Base-by-base conservation (phyloP, 2,888 invertebrate genomes). In the Polydrusus tereticollis region DNA sequence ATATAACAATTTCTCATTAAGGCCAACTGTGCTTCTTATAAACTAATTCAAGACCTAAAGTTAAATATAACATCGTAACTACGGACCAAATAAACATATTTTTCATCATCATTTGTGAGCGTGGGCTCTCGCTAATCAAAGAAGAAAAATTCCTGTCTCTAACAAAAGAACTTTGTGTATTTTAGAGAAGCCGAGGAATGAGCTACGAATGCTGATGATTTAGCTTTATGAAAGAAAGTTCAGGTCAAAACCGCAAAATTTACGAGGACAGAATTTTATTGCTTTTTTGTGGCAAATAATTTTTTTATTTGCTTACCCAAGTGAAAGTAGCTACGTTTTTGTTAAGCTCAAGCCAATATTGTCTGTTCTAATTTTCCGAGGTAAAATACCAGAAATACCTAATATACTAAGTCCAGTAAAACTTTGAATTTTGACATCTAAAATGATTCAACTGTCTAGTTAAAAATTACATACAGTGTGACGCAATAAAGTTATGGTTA, bases 41-140 rank as follows among this genome's bases (percentile, higher is more conserved):
- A 38, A 47, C 20, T 21, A 43, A 43, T 38, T 8, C 8, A 43
- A 18, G 21, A 20, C 8, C 20, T 20, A 21, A 47, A 21, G 47
- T 47, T 23, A 47, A 47, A 47, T 41, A 41, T n/a, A n/a, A 41
- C 47, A n/a, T 21, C 12, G 1, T 23, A n/a, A 21, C 10, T 45
- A 10, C 21, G 12, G 5, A 21, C 10, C 47, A 47, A 47, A 47
- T 47, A 47, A 47, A 23, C 23, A 47, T 23, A 47, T 47, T 47
- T 47, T 47, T 47, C 47, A 23, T 47, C 47, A 23, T 47, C 21
- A 47, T 47, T 47, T 47, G 21, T 23, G 23, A 47, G 47, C 47
- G 47, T 21, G 23, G 47, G 47, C 47, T 47, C n/a, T 21, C 10
- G 20, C 47, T 47, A 47, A 47, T 47, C 47, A 47, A 47, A 47